Base-by-base conservation (phyloP, 2,888 invertebrate species). In the Monoplex corrugatus region DNA sequence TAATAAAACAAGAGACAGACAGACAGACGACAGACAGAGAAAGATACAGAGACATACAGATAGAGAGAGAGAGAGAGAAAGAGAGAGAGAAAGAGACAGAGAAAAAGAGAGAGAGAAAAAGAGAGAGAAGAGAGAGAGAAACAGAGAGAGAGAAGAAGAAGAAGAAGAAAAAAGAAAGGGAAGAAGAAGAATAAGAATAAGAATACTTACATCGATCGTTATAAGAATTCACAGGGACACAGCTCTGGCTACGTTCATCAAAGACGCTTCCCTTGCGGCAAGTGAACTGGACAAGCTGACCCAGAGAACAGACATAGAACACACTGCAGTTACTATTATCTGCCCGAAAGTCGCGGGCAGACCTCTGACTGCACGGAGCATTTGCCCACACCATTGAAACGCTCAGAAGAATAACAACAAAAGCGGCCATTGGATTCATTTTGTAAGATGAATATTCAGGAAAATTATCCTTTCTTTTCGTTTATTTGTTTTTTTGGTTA, bases 281-380 rank as follows among this genome's bases (percentile, higher is more conserved):
- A 0, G 63, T 38, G 38, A 68, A 19, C 19, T 68, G 23, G 16
- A 38, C 40, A 38, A 40, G 57, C n/a, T 86, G 86, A 23, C 86
- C 86, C 86, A 86, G 16, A 13, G 57, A 0, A 3, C 86, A 86
- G 40, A 86, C 40, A 72, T 86, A 40, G 72, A 86, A 86, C 40
- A 23, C n/a, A 13, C n/a, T 2, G 72, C 86, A 86, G 68, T 72
- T 40, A 13, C 6, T 86, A 2, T 86, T 72, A n/a, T 86, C 86
- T 5, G 86, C 68, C 2, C 57, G 38, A 43, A 86, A 86, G 43
- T 86, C 63, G 23, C 38, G 16, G 16, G 40, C 68, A 2, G 72
- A 63, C 32, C 32, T 86, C 72, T 86, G 68, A 35, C 38, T 35
- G 72, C 86, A 68, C 3, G 50, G 38, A 2, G 23, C 68, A n/a